Evolutionary conservation across 2,888 invertebrate species (phyloP).

Genomic region (Incurvaria masculella): DNA sequence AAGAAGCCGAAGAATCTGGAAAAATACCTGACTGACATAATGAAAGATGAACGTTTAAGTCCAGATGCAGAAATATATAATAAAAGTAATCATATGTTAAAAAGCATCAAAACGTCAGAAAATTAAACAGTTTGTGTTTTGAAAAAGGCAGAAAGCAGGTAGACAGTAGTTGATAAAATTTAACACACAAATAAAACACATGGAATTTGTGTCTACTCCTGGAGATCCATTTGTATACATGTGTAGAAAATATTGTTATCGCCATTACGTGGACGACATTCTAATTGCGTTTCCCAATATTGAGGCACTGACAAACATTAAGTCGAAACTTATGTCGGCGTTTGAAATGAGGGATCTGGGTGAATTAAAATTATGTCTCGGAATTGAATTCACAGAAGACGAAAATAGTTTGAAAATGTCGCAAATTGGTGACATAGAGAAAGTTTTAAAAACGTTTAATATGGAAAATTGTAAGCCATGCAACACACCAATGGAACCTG

Average conservation of each 20-base stretch:
- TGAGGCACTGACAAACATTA: too few species aligned
- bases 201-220: neutral
- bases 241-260: neutral
- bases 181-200: slow-evolving; percentile 1
- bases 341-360: slow-evolving; percentile 3
- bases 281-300: too few species aligned
- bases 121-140: neutral
- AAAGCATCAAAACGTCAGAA: slow-evolving; percentile 4
- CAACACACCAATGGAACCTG: neutral
- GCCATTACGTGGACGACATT: neutral
- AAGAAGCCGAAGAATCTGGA: too few species aligned
- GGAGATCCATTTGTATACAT: neutral
- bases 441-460: slow-evolving; percentile 3
- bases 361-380: neutral
- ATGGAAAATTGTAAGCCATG: slow-evolving; percentile 6
- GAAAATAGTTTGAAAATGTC: neutral
- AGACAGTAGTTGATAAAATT: slow-evolving; percentile 2
- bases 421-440: slow-evolving; percentile 4
- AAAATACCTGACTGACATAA: too few species aligned
- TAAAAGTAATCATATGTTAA: too few species aligned
- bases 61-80: too few species aligned
- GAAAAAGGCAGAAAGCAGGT: slow-evolving; percentile 6
- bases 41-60: too few species aligned
- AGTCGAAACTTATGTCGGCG: neutral
- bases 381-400: neutral